Evolutionary conservation across 2,113 vertebrate genomes (phyloP).

Genomic region (Pluvialis apricaria): DNA sequence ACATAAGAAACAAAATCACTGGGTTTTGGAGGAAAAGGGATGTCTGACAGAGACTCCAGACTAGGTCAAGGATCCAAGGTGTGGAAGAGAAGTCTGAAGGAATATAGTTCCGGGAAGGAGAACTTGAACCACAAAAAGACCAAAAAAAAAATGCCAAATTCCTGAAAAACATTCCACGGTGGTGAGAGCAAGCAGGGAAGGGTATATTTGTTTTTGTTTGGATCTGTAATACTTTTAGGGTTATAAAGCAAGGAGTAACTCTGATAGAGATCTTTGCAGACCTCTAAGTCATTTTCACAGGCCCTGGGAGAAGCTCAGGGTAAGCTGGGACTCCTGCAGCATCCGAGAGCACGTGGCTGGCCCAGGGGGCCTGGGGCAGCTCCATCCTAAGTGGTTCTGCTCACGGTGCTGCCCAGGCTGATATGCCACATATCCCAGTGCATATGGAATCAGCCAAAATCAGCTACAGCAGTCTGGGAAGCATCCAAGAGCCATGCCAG

Average conservation of each 20-base stretch:
- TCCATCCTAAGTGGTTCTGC: neutral
- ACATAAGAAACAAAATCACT: neutral
- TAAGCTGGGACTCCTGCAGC: neutral
- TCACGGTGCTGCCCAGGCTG: neutral
- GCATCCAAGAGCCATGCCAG: neutral
- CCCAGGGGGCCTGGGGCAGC: neutral
- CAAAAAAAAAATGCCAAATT: no score
- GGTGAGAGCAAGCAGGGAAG: neutral
- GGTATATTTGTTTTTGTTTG: neutral
- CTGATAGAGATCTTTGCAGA: neutral
- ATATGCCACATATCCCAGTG: neutral
- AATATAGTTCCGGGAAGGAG: neutral
- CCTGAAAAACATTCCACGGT: neutral
- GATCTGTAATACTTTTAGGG: neutral
- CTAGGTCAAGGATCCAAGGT: neutral
- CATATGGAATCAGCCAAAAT: fast-evolving
- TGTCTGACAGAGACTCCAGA: neutral
- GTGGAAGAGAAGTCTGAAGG: neutral
- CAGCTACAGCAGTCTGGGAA: neutral
- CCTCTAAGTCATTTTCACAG: neutral
- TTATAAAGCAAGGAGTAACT: neutral
- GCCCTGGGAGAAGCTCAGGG: neutral
- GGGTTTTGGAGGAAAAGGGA: neutral
- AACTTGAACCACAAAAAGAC: neutral
- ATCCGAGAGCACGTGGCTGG: neutral